phyloP scores from a whole-genome alignment of 1,140 invertebrate genomes.

The Lethrus apterus region DNA sequence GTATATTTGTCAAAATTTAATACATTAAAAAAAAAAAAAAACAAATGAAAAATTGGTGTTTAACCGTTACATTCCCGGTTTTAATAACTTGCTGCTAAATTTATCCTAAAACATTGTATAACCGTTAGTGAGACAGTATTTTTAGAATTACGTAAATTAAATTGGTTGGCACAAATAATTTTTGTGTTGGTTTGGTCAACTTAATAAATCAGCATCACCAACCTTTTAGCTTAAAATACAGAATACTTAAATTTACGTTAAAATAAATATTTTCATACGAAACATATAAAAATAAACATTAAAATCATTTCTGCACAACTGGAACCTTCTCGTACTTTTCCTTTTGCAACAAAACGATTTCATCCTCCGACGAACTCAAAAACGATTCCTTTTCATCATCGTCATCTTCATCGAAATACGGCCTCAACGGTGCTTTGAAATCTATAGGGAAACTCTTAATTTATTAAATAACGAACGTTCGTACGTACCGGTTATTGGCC shows the following conservation, averaged over 20 bases:
- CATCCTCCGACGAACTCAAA: slow-evolving; percentile 23
- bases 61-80: too few species aligned
- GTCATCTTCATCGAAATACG: slow-evolving; percentile 35
- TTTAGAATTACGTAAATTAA: too few species aligned
- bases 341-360: slow-evolving; percentile 24
- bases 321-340: slow-evolving; percentile 14
- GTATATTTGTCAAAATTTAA: too few species aligned
- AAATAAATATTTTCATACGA: background rate
- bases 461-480: slow-evolving; percentile 13
- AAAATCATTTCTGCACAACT: slow-evolving; percentile 1
- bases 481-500: slow-evolving; percentile 5
- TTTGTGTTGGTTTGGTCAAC: background rate
- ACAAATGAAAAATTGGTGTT: too few species aligned
- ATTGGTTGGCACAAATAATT: too few species aligned
- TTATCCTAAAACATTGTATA: too few species aligned
- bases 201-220: background rate
- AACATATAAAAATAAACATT: background rate
- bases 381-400: slow-evolving; percentile 18
- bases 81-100: too few species aligned
- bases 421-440: slow-evolving; percentile 34
- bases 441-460: slow-evolving; percentile 5
- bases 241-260: background rate
- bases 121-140: too few species aligned
- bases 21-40: too few species aligned
- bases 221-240: background rate